Percentiles rank a stretch among this genome's conserved stretches.
Conservation (phyloP, 2,797 vertebrate species). For the Pseudopleuronectes americanus region DNA sequence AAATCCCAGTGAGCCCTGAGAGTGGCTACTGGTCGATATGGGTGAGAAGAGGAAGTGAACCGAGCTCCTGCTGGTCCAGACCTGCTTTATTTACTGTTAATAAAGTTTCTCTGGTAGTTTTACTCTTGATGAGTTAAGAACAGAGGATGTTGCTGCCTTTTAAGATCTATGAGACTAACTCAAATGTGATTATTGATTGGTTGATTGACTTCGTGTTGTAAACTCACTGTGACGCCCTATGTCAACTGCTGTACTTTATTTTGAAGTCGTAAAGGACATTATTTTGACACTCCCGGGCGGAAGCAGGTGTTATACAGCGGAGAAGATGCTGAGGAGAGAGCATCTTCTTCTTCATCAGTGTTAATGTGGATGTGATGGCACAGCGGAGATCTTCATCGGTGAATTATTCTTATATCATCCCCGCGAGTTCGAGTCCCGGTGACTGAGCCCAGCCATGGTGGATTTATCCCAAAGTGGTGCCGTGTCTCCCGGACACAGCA, state of each 20-base stretch:
- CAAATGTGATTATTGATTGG: too few species aligned
- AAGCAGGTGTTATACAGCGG: not conserved
- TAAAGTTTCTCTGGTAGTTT: constrained; percentile 6
- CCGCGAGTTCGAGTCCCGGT: not conserved
- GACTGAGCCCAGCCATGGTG: constrained; percentile 56
- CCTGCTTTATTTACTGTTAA: fast-evolving
- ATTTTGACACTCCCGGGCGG: constrained; percentile 35
- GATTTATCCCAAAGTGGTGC: constrained; percentile 44
- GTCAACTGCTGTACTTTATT: constrained; percentile 16
- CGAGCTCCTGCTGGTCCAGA: fast-evolving
- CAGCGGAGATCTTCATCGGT: fast-evolving
- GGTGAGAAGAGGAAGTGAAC: constrained; percentile 2
- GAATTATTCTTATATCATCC: fast-evolving
- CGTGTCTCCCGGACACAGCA: constrained; percentile 52
- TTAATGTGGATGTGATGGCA: not conserved
- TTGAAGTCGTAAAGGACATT: constrained; percentile 21
- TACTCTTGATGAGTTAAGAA: too few species aligned
- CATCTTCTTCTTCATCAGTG: constrained; percentile 33
- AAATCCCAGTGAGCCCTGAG: fast-evolving
- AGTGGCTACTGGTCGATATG: constrained; percentile 20
- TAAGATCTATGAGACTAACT: too few species aligned
- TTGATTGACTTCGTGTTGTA: too few species aligned
- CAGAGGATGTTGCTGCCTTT: too few species aligned
- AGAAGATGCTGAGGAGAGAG: constrained; percentile 70
- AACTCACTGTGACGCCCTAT: too few species aligned